Evolutionary conservation across 2,113 vertebrate species (phyloP).

Genomic region (Triplophysa rosa): DNA sequence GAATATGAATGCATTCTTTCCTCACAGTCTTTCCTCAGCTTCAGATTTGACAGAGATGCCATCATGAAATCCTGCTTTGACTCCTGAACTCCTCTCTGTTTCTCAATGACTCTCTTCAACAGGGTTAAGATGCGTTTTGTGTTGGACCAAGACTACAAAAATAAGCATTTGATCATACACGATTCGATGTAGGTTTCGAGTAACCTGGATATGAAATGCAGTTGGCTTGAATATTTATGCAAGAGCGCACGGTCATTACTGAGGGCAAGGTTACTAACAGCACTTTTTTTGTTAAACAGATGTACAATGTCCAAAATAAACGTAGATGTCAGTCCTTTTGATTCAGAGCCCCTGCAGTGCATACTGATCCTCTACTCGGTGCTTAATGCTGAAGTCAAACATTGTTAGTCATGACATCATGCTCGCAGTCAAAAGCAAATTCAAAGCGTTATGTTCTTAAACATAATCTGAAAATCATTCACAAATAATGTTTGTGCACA

Average conservation of each 20-base stretch:
- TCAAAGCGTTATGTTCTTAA: conserved; percentile 10
- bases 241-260: neutral
- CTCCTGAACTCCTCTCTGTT: conserved; percentile 70
- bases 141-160: conserved; percentile 41
- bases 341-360: neutral
- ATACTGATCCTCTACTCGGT: neutral
- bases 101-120: neutral
- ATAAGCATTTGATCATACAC: neutral
- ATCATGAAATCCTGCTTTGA: conserved; percentile 92
- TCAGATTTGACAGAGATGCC: conserved; percentile 91
- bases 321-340: neutral
- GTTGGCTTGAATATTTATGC: conserved; percentile 22
- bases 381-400: neutral
- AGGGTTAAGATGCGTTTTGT: conserved; percentile 9
- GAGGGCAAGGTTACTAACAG: too few relatives aligned
- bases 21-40: conserved; percentile 89
- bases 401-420: neutral
- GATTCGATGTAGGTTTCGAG: neutral
- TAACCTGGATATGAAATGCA: conserved; percentile 2
- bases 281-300: too few relatives aligned
- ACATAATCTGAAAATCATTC: neutral
- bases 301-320: too few relatives aligned
- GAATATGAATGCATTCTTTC: conserved; percentile 78
- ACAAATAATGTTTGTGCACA: neutral
- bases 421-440: neutral